phyloP scores from a whole-genome alignment of 2,888 invertebrate genomes.

The Polymixis flavicincta region DNA sequence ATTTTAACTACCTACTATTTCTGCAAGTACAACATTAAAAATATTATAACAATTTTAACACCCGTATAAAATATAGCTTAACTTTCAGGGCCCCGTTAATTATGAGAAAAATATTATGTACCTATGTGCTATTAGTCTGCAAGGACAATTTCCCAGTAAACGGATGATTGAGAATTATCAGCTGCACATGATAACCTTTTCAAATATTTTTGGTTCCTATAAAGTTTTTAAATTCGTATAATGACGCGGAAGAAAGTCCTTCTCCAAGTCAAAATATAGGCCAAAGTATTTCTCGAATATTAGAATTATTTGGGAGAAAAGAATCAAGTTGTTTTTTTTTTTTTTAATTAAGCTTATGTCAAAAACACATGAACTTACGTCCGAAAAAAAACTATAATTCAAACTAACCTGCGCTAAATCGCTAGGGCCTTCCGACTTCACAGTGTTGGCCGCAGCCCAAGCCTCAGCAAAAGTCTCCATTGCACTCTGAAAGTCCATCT shows the following conservation, averaged over 20 bases:
- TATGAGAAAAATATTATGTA: neutral
- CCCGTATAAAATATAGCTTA: no score
- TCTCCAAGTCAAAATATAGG: neutral
- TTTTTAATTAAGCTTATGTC: neutral
- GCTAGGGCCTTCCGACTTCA: constrained; percentile 91
- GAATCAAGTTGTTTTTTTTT: neutral
- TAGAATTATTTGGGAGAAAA: neutral
- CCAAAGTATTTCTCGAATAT: neutral
- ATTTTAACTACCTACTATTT: no score
- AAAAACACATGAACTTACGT: constrained; percentile 1
- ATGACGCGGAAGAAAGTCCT: neutral
- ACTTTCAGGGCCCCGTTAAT: neutral
- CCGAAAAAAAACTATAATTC: constrained; percentile 41
- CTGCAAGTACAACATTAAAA: no score
- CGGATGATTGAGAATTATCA: constrained; percentile 14
- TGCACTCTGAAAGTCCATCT: constrained; percentile 99
- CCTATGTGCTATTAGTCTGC: neutral
- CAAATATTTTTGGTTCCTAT: neutral
- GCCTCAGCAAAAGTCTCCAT: constrained; percentile 99
- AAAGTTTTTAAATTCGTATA: constrained; percentile 23
- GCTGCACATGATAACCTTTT: constrained; percentile 37
- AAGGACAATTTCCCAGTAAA: constrained; percentile 10
- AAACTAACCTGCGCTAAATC: constrained; percentile 93
- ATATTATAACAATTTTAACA: neutral
- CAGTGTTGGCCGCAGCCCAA: constrained; percentile 96